Conservation (phyloP, 2,888 invertebrate genomes). For the Rhogogaster chlorosoma region DNA sequence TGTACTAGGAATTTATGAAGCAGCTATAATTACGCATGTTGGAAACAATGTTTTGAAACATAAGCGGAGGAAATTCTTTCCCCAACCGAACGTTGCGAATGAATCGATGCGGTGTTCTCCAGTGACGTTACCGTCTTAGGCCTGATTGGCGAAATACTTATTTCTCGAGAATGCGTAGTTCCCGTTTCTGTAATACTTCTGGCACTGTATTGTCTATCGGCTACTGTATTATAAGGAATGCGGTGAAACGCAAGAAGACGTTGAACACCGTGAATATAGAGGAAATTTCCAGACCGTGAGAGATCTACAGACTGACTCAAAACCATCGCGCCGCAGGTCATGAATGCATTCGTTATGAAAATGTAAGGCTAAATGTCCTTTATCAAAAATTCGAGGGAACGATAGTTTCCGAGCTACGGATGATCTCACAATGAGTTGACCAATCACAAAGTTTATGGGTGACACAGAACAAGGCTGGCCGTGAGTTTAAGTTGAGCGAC, state of each 20-base stretch:
- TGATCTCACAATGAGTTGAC: too few species aligned
- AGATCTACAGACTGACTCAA: background rate
- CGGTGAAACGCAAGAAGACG: background rate
- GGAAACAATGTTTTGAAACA: slow-evolving; percentile 16
- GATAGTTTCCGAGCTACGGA: too few species aligned
- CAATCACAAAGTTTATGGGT: too few species aligned
- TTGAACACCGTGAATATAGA: background rate
- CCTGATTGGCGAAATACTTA: background rate
- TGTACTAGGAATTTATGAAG: background rate
- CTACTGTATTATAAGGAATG: background rate
- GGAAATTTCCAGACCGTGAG: background rate
- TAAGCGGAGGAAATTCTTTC: background rate
- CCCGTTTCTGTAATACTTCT: background rate
- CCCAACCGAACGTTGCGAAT: background rate
- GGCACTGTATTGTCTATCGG: background rate
- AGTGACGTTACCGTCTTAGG: background rate
- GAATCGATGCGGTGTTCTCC: background rate
- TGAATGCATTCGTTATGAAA: too few species aligned
- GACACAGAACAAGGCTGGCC: too few species aligned
- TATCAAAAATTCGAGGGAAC: too few species aligned
- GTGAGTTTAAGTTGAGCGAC: too few species aligned
- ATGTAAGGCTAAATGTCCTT: too few species aligned
- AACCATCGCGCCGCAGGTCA: too few species aligned
- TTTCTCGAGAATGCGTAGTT: background rate
- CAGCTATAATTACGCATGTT: background rate